Evolutionary conservation across 1,140 invertebrate genomes (phyloP).

Genomic region (Akabosia matsudoensis): DNA sequence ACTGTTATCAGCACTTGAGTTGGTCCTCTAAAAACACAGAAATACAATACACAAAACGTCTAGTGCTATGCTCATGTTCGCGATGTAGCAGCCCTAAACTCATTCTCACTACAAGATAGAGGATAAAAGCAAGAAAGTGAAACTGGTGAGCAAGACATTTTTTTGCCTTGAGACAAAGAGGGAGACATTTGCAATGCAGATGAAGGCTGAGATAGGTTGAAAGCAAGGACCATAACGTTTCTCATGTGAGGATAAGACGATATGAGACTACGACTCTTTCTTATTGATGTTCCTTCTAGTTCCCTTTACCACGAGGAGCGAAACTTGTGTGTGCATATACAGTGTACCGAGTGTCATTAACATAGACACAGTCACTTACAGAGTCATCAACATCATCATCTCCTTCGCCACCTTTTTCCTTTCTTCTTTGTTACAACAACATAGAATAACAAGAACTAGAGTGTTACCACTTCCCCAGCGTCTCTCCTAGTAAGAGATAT

Average conservation of each 20-base stretch:
- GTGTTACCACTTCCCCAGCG: too few species aligned
- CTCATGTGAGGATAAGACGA: background rate
- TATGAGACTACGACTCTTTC: background rate
- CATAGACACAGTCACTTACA: background rate
- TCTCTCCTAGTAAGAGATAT: conserved; percentile 18
- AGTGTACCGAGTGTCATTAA: background rate
- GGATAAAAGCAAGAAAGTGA: background rate
- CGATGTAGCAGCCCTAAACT: too few species aligned
- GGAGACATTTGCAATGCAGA: conserved; percentile 44
- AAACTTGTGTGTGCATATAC: background rate
- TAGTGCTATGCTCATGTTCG: too few species aligned
- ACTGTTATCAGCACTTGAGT: too few species aligned
- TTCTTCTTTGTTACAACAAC: background rate
- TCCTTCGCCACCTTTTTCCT: background rate
- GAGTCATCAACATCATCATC: background rate
- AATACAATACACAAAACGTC: too few species aligned
- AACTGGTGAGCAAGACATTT: conserved; percentile 33
- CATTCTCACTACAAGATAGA: too few species aligned
- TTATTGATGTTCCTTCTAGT: background rate
- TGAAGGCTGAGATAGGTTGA: conserved; percentile 39
- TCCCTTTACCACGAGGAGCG: background rate
- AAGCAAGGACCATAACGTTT: background rate
- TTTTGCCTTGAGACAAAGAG: conserved; percentile 41
- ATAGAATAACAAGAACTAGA: too few species aligned
- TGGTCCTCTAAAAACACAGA: too few species aligned